Evolutionary conservation across 2,797 vertebrate species (phyloP).

Genomic region (Typhlichthys eigenmanni): DNA sequence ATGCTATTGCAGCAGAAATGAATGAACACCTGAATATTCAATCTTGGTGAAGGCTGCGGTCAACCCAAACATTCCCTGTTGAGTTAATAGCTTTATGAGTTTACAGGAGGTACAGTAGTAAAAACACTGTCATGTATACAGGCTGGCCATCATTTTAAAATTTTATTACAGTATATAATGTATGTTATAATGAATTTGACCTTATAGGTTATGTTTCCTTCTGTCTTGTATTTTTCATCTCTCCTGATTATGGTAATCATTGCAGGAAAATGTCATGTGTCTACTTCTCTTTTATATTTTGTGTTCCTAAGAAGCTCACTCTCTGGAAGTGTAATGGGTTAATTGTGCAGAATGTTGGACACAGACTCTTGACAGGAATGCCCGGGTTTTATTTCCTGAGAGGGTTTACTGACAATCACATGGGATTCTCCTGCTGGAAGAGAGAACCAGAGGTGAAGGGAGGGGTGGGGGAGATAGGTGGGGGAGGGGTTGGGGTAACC

Average conservation of each 20-base stretch:
- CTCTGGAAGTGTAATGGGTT: conserved; percentile 12
- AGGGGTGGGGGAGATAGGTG: conserved; percentile 7
- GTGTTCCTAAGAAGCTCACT: neutral
- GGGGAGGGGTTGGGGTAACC: conserved; percentile 15
- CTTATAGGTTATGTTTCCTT: conserved; percentile 15
- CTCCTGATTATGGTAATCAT: neutral
- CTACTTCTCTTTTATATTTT: neutral
- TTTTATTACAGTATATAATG: neutral
- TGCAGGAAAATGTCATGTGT: neutral
- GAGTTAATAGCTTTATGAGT: conserved; percentile 54
- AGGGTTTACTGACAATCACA: conserved; percentile 39
- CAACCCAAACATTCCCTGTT: conserved; percentile 27
- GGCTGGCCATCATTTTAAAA: conserved; percentile 6
- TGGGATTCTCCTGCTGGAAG: conserved; percentile 30
- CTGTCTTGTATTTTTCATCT: conserved; percentile 5
- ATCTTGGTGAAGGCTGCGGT: conserved; percentile 59
- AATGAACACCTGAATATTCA: conserved; percentile 71
- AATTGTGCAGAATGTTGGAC: conserved; percentile 29
- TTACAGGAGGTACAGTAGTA: conserved; percentile 46
- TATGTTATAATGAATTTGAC: neutral
- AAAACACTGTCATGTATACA: conserved; percentile 38
- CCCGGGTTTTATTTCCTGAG: conserved; percentile 64
- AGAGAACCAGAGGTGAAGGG: no score
- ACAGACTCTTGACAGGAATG: conserved; percentile 50
- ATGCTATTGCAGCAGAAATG: conserved; percentile 53